A percentile compares a stretch with the other conserved stretches of the same genome.
These are phyloP conservation scores for Nymphalis urticae DNA, from an alignment of 2,888 invertebrate species.

Conservation along the genomic window DNA sequence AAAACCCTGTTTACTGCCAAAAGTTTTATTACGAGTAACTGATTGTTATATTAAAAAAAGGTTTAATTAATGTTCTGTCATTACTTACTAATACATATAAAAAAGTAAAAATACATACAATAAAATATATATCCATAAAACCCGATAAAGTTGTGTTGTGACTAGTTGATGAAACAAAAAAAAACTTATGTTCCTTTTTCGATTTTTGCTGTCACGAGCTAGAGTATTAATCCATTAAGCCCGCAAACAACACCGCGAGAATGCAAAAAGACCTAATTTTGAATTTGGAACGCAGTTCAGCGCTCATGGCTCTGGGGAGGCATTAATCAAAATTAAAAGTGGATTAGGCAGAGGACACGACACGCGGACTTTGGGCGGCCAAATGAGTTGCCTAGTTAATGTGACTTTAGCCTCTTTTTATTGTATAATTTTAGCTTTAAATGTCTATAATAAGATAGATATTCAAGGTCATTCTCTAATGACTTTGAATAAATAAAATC, in stretches of 20 bases:
- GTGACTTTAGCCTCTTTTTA: constrained; percentile 35
- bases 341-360: constrained; percentile 61
- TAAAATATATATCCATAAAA: neutral
- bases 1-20: no score
- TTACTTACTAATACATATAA: no score
- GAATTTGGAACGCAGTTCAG: constrained; percentile 49
- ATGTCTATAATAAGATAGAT: neutral
- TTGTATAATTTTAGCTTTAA: constrained; percentile 15
- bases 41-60: no score
- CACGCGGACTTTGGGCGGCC: constrained; percentile 38
- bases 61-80: no score
- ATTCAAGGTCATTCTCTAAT: no score
- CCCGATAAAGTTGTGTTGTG: neutral
- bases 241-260: constrained; percentile 34
- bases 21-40: no score
- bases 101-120: no score
- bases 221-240: constrained; percentile 32
- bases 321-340: constrained; percentile 81
- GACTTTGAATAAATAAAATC: no score
- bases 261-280: constrained; percentile 49
- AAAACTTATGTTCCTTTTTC: constrained; percentile 12
- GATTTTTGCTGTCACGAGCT: constrained; percentile 7
- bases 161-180: neutral
- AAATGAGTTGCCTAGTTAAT: constrained; percentile 40
- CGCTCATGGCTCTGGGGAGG: constrained; percentile 41